Evolutionary conservation across 2,888 invertebrate species (phyloP).

Genomic region (Synergus umbraculus): DNA sequence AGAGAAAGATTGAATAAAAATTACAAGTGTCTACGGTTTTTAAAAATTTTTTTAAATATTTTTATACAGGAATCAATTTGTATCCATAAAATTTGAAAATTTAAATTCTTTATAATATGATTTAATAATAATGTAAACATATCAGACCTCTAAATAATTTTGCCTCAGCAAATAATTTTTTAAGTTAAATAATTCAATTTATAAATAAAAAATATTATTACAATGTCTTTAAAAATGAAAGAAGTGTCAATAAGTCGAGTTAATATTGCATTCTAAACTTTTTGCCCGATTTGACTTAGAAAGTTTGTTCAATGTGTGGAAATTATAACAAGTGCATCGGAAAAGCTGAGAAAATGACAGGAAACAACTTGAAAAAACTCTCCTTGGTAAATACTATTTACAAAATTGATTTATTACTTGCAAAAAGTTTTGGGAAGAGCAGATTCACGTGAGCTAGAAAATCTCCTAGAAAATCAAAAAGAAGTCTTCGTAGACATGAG

Average conservation of each 20-base stretch:
- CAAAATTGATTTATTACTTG: conserved; percentile 46
- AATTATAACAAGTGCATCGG: not conserved
- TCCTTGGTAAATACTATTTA: conserved; percentile 49
- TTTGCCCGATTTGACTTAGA: not conserved
- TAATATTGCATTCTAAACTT: not conserved
- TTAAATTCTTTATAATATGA: too few relatives aligned
- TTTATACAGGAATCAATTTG: too few relatives aligned
- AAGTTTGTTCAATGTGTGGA: not conserved
- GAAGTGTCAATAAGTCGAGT: not conserved
- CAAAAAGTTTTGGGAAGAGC: conserved; percentile 41
- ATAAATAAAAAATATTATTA: not conserved
- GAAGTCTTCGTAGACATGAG: not conserved
- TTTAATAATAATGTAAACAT: too few relatives aligned
- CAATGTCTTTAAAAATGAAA: not conserved
- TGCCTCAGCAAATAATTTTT: not conserved
- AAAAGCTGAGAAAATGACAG: not conserved
- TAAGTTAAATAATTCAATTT: not conserved
- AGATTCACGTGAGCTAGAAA: conserved; percentile 33
- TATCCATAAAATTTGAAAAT: too few relatives aligned
- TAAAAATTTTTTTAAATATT: not conserved
- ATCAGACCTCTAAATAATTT: not conserved
- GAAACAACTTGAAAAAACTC: conserved; percentile 49
- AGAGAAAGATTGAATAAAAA: not conserved
- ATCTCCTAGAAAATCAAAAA: not conserved
- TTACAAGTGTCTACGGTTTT: not conserved